Percentiles rank a stretch among this genome's conserved stretches.
Conservation (phyloP, 2,113 vertebrate species). For the Cryptomyrus ogoouensis region DNA sequence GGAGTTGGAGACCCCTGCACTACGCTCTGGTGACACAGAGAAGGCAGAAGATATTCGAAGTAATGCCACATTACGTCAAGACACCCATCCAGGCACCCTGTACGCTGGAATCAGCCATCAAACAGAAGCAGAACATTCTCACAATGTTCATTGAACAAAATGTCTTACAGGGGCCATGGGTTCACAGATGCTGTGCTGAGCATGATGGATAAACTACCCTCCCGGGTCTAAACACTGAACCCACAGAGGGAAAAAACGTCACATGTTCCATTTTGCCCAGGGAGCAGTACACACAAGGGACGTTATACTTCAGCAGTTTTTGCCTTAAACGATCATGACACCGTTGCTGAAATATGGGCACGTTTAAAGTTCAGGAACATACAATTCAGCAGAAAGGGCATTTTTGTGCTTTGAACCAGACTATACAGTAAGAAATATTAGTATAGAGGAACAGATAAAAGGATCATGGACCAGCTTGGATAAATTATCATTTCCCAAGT, state of each 20-base stretch:
- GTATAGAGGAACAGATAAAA: not conserved
- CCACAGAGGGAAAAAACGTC: conserved; percentile 13
- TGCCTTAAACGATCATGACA: not conserved
- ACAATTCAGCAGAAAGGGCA: not conserved
- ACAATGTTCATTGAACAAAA: conserved; percentile 24
- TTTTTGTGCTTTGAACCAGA: not conserved
- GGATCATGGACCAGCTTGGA: not conserved
- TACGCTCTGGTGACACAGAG: not conserved
- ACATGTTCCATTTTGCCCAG: conserved; percentile 15
- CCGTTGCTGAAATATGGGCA: not conserved
- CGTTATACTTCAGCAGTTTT: not conserved
- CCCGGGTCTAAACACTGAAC: conserved; percentile 21
- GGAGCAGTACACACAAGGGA: not conserved
- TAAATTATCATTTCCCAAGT: not conserved
- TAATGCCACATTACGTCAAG: conserved; percentile 28
- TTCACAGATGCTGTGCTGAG: conserved; percentile 13
- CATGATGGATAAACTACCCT: conserved; percentile 27
- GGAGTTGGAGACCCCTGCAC: no score
- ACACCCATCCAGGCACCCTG: conserved; percentile 7
- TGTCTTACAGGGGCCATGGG: conserved; percentile 16
- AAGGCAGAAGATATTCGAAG: conserved; percentile 19
- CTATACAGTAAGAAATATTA: not conserved
- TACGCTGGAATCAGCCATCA: not conserved
- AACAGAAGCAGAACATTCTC: conserved; percentile 19
- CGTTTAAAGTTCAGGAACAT: conserved; percentile 3